Conservation (phyloP, 2,888 invertebrate species). For the Ommatoiulus sabulosus region DNA sequence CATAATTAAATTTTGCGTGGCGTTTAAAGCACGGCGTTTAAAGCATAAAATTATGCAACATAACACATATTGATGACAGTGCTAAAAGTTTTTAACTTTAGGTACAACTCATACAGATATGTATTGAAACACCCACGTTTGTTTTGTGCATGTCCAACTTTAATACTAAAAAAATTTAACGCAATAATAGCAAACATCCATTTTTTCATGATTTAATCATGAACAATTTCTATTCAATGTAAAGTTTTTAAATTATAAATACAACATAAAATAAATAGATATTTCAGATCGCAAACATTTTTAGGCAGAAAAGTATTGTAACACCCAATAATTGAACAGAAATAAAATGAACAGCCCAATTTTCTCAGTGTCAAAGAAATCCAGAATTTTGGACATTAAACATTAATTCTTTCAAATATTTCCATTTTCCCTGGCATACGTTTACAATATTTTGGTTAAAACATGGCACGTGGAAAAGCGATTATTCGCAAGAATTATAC, state of each 20-base stretch:
- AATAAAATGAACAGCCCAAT: not conserved
- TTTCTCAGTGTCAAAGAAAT: not conserved
- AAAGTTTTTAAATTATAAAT: not conserved
- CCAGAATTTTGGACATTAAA: not conserved
- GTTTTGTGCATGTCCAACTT: not conserved
- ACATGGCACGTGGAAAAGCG: not conserved
- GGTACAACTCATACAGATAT: not conserved
- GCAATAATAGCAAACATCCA: not conserved
- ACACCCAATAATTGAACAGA: not conserved
- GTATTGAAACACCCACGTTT: conserved; percentile 3
- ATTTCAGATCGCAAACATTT: not conserved
- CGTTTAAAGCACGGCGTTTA: no score
- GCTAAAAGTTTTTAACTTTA: no score
- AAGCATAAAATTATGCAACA: no score
- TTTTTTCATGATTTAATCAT: not conserved
- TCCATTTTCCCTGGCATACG: not conserved
- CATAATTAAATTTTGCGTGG: no score
- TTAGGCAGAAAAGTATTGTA: not conserved
- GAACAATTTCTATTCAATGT: not conserved
- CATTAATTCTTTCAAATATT: not conserved
- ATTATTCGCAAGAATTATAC: not conserved
- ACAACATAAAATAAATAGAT: not conserved
- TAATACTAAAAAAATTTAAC: not conserved
- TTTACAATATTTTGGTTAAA: not conserved
- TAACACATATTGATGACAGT: no score